Conservation (phyloP, 2,888 invertebrate species). For the Drosophila falleni region DNA sequence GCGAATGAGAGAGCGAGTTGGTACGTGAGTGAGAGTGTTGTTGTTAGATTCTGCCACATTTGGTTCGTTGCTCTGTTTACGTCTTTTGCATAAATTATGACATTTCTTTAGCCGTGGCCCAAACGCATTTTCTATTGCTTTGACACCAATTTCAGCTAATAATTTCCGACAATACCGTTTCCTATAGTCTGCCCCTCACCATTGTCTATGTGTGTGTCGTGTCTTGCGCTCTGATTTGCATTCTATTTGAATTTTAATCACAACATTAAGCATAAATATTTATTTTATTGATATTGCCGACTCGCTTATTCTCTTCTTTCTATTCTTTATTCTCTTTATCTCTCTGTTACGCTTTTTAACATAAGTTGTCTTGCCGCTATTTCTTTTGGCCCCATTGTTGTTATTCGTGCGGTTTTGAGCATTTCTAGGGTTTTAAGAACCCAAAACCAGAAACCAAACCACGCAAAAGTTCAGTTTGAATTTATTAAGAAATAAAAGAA, state of each 20-base stretch:
- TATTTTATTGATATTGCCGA: slow-evolving; percentile 56
- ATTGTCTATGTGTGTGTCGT: slow-evolving; percentile 20
- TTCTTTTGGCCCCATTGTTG: slow-evolving; percentile 53
- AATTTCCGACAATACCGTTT: slow-evolving; percentile 61
- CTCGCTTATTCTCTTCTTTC: slow-evolving; percentile 4
- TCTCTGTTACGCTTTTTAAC: slow-evolving; percentile 23
- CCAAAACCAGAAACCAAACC: slow-evolving; percentile 23
- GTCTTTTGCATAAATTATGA: slow-evolving; percentile 77
- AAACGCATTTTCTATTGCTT: slow-evolving; percentile 64
- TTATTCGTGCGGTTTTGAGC: slow-evolving; percentile 31
- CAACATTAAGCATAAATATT: slow-evolving; percentile 73
- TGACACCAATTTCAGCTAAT: slow-evolving; percentile 79
- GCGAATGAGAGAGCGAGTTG: not conserved
- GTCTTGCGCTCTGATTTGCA: slow-evolving; percentile 71
- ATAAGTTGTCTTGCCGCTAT: slow-evolving; percentile 42
- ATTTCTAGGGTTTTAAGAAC: slow-evolving; percentile 66
- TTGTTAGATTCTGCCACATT: slow-evolving; percentile 28
- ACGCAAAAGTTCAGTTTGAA: slow-evolving; percentile 20
- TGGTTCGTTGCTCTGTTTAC: slow-evolving; percentile 75
- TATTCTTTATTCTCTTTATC: not conserved
- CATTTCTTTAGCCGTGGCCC: slow-evolving; percentile 42
- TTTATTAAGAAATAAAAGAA: slow-evolving; percentile 17
- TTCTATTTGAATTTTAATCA: slow-evolving; percentile 78
- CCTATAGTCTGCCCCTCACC: not conserved
- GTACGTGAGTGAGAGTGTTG: slow-evolving; percentile 78